phyloP scores from a whole-genome alignment of 2,113 vertebrate species.

The Apodemus speciosus region DNA sequence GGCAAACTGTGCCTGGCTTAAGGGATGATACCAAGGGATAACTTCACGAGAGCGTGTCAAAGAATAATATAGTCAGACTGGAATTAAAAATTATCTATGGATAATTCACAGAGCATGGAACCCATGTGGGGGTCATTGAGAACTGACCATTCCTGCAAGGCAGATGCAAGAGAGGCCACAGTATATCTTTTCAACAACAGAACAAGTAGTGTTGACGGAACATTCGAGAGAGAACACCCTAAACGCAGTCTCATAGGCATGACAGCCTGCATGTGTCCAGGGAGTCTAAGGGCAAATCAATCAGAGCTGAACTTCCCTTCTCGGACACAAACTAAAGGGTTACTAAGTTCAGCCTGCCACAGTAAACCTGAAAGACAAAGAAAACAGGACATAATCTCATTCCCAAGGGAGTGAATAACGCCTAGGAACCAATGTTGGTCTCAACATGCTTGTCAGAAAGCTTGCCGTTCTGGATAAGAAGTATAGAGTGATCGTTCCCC shows the following conservation, averaged over 20 bases:
- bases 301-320: neutral
- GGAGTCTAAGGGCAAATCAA: neutral
- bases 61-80: neutral
- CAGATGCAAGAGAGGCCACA: neutral
- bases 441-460: neutral
- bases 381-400: neutral
- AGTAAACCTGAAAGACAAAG: conserved; percentile 6
- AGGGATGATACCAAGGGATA: neutral
- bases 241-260: neutral
- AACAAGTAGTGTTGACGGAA: neutral
- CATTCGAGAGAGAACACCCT: neutral
- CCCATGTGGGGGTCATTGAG: neutral
- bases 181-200: neutral
- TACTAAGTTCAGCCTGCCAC: neutral
- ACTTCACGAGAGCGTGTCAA: neutral
- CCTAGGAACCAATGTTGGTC: neutral
- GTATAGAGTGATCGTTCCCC: neutral
- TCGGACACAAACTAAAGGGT: neutral
- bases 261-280: neutral
- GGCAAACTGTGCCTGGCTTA: neutral
- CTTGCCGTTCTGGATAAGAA: neutral
- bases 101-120: neutral
- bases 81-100: conserved; percentile 39
- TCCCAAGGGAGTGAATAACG: neutral
- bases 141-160: neutral